Conservation (phyloP, 2,113 vertebrate genomes). For the Corvus hawaiiensis region DNA sequence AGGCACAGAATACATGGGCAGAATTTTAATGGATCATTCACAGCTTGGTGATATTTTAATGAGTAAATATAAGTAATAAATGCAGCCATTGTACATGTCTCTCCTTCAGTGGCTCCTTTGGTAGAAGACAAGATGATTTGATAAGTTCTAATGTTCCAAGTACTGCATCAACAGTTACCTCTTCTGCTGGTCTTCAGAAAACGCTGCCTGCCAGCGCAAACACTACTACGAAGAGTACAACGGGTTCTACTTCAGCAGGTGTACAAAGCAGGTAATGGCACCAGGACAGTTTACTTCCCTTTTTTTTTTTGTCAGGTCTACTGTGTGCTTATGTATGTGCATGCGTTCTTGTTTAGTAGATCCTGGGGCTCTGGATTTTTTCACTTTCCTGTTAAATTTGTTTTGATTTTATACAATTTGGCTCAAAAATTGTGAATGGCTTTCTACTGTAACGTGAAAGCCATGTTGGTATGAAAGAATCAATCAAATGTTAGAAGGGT, state of each 20-base stretch:
- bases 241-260: constrained; percentile 77
- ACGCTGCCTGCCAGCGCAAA: constrained; percentile 83
- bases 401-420: constrained; percentile 34
- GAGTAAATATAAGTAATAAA: not conserved
- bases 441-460: constrained; percentile 34
- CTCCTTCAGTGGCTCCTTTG: constrained; percentile 88
- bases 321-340: constrained; percentile 76
- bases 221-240: constrained; percentile 77
- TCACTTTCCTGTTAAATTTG: constrained; percentile 41
- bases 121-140: constrained; percentile 89
- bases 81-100: constrained; percentile 43
- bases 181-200: constrained; percentile 87
- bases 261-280: constrained; percentile 85
- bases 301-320: constrained; percentile 45
- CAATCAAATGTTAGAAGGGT: not conserved
- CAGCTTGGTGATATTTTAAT: not conserved
- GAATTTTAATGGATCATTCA: not conserved
- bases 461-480: constrained; percentile 22
- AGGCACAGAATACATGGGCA: not conserved
- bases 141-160: constrained; percentile 84
- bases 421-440: constrained; percentile 31
- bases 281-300: not conserved
- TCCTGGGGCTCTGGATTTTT: constrained; percentile 77
- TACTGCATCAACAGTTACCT: constrained; percentile 92
- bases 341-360: constrained; percentile 76